phyloP scores from a whole-genome alignment of 2,888 invertebrate genomes.

The Hypselothyrea guttata region DNA sequence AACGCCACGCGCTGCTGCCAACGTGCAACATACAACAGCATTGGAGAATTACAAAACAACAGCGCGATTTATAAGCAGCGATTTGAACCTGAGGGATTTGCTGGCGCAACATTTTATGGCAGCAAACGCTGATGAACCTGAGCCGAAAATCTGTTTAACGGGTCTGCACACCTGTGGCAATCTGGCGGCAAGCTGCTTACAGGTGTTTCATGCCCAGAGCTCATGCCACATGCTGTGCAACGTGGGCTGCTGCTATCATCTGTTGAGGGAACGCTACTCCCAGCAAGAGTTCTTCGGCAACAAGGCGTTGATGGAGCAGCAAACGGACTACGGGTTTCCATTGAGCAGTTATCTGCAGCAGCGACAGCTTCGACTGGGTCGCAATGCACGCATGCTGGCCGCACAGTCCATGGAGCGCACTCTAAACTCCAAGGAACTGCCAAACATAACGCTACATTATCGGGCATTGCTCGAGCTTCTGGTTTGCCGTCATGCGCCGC shows the following conservation, averaged over 20 bases:
- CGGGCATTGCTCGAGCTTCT: slow-evolving; percentile 89
- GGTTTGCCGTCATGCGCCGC: slow-evolving; percentile 82
- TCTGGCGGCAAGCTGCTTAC: slow-evolving; percentile 88
- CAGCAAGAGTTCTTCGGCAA: slow-evolving; percentile 77
- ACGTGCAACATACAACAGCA: neutral
- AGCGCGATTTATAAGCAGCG: slow-evolving; percentile 85
- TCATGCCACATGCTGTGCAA: slow-evolving; percentile 87
- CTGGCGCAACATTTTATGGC: slow-evolving; percentile 84
- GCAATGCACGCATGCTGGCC: slow-evolving; percentile 93
- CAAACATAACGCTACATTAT: slow-evolving; percentile 87
- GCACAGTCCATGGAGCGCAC: slow-evolving; percentile 91
- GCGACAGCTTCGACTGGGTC: slow-evolving; percentile 84
- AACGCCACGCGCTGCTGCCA: slow-evolving; percentile 21
- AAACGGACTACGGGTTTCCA: slow-evolving; percentile 85
- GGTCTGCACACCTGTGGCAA: slow-evolving; percentile 96
- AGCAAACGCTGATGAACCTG: no score
- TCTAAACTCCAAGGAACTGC: slow-evolving; percentile 83
- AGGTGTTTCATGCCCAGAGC: slow-evolving; percentile 85
- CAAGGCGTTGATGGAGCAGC: slow-evolving; percentile 65
- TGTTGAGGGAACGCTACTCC: slow-evolving; percentile 85
- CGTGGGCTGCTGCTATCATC: slow-evolving; percentile 95
- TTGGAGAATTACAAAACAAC: slow-evolving; percentile 84
- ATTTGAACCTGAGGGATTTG: slow-evolving; percentile 84
- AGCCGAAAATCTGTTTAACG: slow-evolving; percentile 83
- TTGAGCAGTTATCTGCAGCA: slow-evolving; percentile 85